phyloP scores from a whole-genome alignment of 2,888 invertebrate genomes.

The Muschampia plurimacula region DNA sequence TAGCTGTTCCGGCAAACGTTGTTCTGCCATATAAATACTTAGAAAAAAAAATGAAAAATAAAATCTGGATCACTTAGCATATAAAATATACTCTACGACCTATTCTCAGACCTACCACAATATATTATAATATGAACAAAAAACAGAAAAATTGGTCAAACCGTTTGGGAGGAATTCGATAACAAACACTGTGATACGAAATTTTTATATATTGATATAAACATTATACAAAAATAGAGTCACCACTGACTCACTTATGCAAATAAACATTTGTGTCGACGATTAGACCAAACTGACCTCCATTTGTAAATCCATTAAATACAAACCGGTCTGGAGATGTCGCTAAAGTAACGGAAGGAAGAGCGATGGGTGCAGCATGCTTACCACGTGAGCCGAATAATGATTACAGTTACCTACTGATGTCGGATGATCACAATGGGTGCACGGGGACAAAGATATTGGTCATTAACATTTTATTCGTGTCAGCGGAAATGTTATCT shows the following conservation, averaged over 20 bases:
- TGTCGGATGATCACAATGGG: constrained; percentile 40
- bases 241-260: not conserved
- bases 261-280: not conserved
- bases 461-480: constrained; percentile 33
- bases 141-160: too few species aligned
- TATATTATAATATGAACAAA: too few species aligned
- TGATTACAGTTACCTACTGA: constrained; percentile 12
- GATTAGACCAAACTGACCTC: constrained; percentile 5
- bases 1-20: too few species aligned
- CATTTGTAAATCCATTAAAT: not conserved
- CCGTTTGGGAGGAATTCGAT: too few species aligned
- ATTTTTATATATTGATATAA: too few species aligned
- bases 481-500: constrained; percentile 26
- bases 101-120: too few species aligned
- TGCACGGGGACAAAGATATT: constrained; percentile 40
- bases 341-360: constrained; percentile 75
- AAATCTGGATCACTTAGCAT: too few species aligned
- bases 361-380: constrained; percentile 51
- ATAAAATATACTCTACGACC: too few species aligned
- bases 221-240: not conserved
- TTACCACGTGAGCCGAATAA: constrained; percentile 43
- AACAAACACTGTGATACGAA: too few species aligned
- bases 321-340: constrained; percentile 45
- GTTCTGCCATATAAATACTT: too few species aligned
- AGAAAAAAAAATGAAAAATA: too few species aligned